phyloP scores from a whole-genome alignment of 1,140 invertebrate species.

The Tigriopus japonicus region DNA sequence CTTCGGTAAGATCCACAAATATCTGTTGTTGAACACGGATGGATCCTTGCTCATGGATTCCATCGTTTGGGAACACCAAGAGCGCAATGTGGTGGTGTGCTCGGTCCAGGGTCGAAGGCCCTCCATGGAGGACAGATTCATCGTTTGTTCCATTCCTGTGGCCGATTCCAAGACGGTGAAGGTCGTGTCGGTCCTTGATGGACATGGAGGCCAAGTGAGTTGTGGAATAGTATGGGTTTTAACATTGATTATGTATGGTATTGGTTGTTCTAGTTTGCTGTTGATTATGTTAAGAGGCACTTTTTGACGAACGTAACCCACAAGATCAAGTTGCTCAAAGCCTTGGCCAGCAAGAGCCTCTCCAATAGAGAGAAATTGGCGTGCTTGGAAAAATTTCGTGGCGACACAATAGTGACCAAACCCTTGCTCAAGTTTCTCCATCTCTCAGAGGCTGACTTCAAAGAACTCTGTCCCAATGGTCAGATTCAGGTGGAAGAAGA shows the following conservation, averaged over 20 bases:
- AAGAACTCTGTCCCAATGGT: neutral
- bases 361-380: neutral
- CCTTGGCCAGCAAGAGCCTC: neutral
- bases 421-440: neutral
- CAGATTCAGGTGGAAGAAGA: neutral
- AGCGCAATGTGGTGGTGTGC: neutral
- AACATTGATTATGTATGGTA: neutral
- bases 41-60: neutral
- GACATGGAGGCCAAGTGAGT: constrained; percentile 6
- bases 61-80: neutral
- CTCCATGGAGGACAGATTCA: neutral
- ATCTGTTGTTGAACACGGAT: neutral
- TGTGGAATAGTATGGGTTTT: neutral
- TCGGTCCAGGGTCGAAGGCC: neutral
- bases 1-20: neutral
- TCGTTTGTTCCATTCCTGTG: neutral
- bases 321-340: neutral
- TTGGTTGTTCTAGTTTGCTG: constrained; percentile 2
- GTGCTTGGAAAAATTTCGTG: neutral
- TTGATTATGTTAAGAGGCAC: neutral
- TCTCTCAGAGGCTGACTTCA: neutral
- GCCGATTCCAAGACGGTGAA: neutral
- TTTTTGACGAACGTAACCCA: neutral
- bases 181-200: neutral
- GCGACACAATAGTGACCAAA: neutral